Conservation (phyloP, 1,140 invertebrate genomes). For the Reticulitermes speratus region DNA sequence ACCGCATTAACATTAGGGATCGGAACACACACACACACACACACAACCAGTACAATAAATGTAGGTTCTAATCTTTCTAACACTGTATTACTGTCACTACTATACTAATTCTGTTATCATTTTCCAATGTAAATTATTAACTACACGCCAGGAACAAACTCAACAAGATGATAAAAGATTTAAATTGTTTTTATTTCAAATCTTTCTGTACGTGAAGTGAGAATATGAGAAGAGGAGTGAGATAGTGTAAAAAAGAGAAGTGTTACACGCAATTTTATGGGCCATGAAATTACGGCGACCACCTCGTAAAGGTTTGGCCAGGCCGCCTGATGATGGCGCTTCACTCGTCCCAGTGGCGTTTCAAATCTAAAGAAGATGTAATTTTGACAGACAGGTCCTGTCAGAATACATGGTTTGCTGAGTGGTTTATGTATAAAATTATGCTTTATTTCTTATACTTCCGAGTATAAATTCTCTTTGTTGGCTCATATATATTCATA, state of each 20-base stretch:
- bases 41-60: background rate
- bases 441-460: too few relatives aligned
- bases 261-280: slow-evolving; percentile 48
- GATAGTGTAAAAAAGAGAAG: background rate
- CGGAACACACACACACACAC: background rate
- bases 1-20: background rate
- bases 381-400: background rate
- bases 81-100: background rate
- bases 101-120: background rate
- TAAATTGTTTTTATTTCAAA: background rate
- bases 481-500: too few relatives aligned
- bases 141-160: background rate
- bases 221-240: background rate
- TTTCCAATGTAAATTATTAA: background rate
- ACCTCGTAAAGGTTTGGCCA: slow-evolving; percentile 53
- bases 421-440: too few relatives aligned
- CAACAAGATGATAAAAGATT: background rate
- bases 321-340: slow-evolving; percentile 47
- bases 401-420: background rate
- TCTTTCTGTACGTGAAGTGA: background rate
- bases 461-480: too few relatives aligned
- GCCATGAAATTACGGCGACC: slow-evolving; percentile 55
- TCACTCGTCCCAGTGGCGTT: background rate
- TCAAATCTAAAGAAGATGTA: background rate
- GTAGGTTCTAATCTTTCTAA: background rate